Conservation (phyloP, 1,140 invertebrate species). For the Solenopsis fugax region DNA sequence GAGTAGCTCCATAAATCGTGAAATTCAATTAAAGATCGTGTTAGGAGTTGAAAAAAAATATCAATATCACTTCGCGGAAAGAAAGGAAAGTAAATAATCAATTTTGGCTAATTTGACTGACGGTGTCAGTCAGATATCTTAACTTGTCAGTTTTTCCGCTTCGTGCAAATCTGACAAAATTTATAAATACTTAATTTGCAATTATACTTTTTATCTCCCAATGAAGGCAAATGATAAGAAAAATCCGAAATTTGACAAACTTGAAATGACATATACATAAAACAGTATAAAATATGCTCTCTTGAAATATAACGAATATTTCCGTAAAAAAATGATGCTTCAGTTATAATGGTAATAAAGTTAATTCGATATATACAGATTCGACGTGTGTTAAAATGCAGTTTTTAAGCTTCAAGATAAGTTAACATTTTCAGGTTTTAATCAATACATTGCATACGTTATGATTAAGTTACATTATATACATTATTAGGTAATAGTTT, state of each 20-base stretch:
- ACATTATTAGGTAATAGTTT: slow-evolving; percentile 26
- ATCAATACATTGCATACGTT: not conserved
- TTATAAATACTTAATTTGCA: not conserved
- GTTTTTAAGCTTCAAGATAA: slow-evolving; percentile 22
- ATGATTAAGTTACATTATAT: slow-evolving; percentile 33
- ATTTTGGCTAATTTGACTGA: not conserved
- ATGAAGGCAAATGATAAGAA: not conserved
- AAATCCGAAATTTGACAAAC: not conserved
- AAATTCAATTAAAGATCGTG: not conserved
- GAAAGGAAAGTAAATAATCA: not conserved
- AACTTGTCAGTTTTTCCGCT: not conserved
- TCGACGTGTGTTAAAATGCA: not conserved
- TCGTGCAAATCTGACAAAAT: not conserved
- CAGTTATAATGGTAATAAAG: not conserved
- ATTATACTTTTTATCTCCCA: not conserved
- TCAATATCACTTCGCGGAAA: not conserved
- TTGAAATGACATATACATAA: slow-evolving; percentile 3
- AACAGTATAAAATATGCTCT: not conserved
- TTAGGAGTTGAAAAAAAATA: not conserved
- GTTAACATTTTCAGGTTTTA: not conserved
- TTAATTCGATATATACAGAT: slow-evolving; percentile 17
- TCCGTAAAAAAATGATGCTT: not conserved
- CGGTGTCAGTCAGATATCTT: not conserved
- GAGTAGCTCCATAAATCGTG: not conserved
- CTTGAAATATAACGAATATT: not conserved